A percentile compares a stretch with the other conserved stretches of the same genome.
Conservation (phyloP, 2,113 vertebrate species). For the Lepus timidus region DNA sequence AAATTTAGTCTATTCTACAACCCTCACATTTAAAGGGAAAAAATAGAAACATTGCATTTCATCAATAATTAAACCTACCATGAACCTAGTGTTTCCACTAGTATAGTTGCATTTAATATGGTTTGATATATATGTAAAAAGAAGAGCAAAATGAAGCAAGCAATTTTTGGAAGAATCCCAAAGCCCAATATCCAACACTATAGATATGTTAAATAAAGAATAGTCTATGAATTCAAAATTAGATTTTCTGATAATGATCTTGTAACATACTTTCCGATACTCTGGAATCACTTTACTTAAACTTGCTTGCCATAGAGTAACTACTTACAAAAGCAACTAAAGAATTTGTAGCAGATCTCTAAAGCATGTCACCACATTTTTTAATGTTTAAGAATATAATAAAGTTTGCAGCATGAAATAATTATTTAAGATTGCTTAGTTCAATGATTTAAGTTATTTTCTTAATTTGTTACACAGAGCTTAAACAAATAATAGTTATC, state of each 20-base stretch:
- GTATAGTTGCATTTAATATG: neutral
- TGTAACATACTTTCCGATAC: neutral
- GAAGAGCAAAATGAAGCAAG: neutral
- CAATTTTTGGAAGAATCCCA: neutral
- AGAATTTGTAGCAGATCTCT: neutral
- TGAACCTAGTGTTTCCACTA: too few species aligned
- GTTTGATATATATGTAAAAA: neutral
- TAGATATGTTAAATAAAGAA: neutral
- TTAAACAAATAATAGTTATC: neutral
- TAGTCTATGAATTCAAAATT: neutral
- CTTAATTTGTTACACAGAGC: neutral
- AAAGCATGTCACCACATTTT: neutral
- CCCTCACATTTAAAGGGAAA: neutral
- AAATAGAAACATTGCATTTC: neutral
- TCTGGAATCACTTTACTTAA: neutral
- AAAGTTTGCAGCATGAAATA: neutral
- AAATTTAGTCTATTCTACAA: neutral
- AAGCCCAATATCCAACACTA: neutral
- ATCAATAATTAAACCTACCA: neutral
- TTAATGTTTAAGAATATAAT: neutral
- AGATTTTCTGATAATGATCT: neutral
- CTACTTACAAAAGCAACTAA: neutral
- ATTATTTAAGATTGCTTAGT: neutral
- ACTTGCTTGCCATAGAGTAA: neutral
- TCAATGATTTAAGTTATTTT: neutral